These are phyloP conservation scores for Chiloscyllium plagiosum DNA, from an alignment of 2,113 vertebrate species.

Conservation along the genomic window DNA sequence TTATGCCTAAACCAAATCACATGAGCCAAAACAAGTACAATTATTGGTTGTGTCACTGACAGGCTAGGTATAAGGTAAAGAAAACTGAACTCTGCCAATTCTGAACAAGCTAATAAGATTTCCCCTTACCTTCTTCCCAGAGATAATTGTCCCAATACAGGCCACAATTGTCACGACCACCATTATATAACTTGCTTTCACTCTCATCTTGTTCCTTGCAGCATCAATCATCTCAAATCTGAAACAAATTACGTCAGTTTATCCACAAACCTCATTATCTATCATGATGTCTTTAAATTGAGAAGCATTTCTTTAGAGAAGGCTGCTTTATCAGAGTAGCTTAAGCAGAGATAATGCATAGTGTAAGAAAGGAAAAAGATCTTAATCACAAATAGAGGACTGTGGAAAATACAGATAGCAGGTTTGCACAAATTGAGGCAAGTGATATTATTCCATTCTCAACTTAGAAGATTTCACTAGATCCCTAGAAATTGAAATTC, in stretches of 20 bases:
- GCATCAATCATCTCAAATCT: slow-evolving; percentile 75
- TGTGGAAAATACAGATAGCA: background rate
- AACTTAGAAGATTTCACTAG: background rate
- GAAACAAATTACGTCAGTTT: slow-evolving; percentile 35
- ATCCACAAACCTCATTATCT: background rate
- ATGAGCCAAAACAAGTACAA: background rate
- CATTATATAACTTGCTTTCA: slow-evolving; percentile 77
- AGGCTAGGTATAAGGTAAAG: background rate
- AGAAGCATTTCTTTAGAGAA: background rate
- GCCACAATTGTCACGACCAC: slow-evolving; percentile 65
- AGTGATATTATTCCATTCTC: background rate
- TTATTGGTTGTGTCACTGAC: background rate
- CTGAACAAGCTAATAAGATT: background rate
- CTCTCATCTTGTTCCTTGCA: slow-evolving; percentile 70
- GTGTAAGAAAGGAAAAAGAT: background rate
- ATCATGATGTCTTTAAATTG: background rate
- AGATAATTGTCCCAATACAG: slow-evolving; percentile 62
- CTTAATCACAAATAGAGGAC: background rate
- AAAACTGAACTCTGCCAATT: background rate
- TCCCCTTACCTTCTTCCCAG: slow-evolving; percentile 75
- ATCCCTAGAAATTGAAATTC: background rate
- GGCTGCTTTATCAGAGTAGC: background rate
- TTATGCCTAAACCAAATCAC: background rate
- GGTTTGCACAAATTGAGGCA: background rate
- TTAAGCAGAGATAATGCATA: background rate